phyloP scores from a whole-genome alignment of 2,888 invertebrate genomes.

The Brachypterus glaber region DNA sequence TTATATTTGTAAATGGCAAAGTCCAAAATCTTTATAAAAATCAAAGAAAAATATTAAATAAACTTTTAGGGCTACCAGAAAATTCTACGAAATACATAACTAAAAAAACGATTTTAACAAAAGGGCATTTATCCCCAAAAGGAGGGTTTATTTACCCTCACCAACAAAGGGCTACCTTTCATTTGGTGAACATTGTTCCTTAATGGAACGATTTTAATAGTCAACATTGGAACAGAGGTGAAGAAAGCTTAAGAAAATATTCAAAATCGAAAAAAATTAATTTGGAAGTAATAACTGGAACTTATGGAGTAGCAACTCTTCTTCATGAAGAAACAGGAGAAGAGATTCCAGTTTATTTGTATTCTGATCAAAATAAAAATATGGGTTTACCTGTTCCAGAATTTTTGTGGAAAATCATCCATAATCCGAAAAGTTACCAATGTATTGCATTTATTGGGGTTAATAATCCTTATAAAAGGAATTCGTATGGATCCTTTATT shows the following conservation, averaged over 20 bases:
- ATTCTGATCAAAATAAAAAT: conserved; percentile 17
- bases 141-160: conserved; percentile 44
- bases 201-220: conserved; percentile 43
- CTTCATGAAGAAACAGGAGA: conserved; percentile 36
- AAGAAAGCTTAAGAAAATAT: conserved; percentile 28
- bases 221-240: conserved; percentile 39
- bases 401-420: conserved; percentile 50
- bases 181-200: conserved; percentile 47
- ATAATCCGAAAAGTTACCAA: conserved; percentile 42
- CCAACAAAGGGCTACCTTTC: conserved; percentile 46
- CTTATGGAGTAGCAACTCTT: conserved; percentile 47
- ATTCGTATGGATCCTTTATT: conserved; percentile 22
- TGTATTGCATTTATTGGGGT: conserved; percentile 53
- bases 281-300: conserved; percentile 35
- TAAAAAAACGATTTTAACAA: conserved; percentile 30
- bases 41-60: conserved; percentile 13
- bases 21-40: too few relatives aligned
- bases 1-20: too few relatives aligned
- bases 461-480: conserved; percentile 48
- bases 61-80: conserved; percentile 21
- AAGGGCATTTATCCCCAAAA: conserved; percentile 47
- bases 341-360: conserved; percentile 27
- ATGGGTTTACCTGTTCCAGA: conserved; percentile 45
- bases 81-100: conserved; percentile 25
- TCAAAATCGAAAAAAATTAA: background rate